Evolutionary conservation across 35 echinoderm and acorn worm species (phyloP).

Genomic region (Chiridota heheva): DNA sequence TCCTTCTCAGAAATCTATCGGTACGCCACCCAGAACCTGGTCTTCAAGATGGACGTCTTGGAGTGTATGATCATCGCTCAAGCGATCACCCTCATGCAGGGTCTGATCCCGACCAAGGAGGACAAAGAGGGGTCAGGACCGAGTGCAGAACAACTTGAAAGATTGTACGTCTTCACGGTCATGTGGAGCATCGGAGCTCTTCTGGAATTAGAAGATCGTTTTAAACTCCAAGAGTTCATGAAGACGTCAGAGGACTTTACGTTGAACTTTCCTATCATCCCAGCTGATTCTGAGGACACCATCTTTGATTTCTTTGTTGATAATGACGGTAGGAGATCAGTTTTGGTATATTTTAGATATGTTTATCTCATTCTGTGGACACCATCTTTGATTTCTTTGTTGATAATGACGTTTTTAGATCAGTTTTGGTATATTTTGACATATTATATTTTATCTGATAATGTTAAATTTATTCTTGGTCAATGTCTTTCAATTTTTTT

Average conservation of each 20-base stretch:
- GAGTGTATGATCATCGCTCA: slow-evolving; percentile 89
- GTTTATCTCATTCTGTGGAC: slow-evolving; percentile 65
- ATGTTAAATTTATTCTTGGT: not conserved
- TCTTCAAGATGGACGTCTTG: slow-evolving; percentile 96
- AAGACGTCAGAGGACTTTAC: slow-evolving; percentile 69
- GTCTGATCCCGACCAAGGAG: slow-evolving; percentile 84
- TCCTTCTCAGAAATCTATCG: slow-evolving; percentile 80
- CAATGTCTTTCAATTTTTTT: not conserved
- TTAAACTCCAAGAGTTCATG: slow-evolving; percentile 91
- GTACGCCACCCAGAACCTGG: slow-evolving; percentile 66
- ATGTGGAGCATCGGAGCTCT: slow-evolving; percentile 98
- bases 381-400: slow-evolving; percentile 98
- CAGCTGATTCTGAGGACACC: slow-evolving; percentile 67
- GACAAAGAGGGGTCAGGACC: slow-evolving; percentile 76
- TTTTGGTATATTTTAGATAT: not conserved
- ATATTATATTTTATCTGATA: no score
- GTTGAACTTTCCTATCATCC: slow-evolving; percentile 69
- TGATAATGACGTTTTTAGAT: slow-evolving; percentile 72
- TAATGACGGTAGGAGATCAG: slow-evolving; percentile 66
- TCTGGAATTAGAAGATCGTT: slow-evolving; percentile 88
- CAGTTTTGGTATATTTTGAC: not conserved
- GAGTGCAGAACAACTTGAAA: slow-evolving; percentile 60
- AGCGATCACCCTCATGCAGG: slow-evolving; percentile 83
- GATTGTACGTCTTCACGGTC: slow-evolving; percentile 81
- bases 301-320: slow-evolving; percentile 99